Conservation (phyloP, 2,888 invertebrate genomes). For the Eupithecia centaureata region DNA sequence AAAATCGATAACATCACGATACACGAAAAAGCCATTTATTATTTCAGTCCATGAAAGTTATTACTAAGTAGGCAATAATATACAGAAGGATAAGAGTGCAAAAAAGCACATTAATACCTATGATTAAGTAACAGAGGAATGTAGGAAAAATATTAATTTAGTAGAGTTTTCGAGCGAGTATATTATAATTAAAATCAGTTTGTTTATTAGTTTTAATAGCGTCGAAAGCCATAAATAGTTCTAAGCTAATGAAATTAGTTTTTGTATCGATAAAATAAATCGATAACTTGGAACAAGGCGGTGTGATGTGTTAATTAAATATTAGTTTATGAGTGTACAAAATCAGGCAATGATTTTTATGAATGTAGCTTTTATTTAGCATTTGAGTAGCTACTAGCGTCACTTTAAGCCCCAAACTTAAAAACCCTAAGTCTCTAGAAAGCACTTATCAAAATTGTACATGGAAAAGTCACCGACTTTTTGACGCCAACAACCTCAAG, state of each 20-base stretch:
- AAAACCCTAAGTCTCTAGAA: background rate
- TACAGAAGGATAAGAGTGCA: constrained; percentile 19
- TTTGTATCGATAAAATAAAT: constrained; percentile 11
- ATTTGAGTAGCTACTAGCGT: background rate
- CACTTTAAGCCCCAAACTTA: background rate
- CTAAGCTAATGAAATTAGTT: constrained; percentile 26
- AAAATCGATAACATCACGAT: constrained; percentile 21
- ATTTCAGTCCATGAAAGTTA: constrained; percentile 23
- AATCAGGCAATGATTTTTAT: background rate
- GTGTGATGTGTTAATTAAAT: background rate
- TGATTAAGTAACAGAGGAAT: background rate
- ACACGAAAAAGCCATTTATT: constrained; percentile 27
- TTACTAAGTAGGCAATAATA: constrained; percentile 1
- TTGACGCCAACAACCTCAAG: constrained; percentile 17
- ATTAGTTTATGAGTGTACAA: background rate
- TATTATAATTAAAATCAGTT: constrained; percentile 36
- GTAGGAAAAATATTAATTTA: background rate
- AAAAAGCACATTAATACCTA: constrained; percentile 23
- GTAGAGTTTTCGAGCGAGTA: background rate
- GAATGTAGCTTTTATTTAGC: background rate
- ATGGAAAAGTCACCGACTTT: background rate
- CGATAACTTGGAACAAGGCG: background rate
- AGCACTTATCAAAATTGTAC: background rate
- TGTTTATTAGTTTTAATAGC: constrained; percentile 33
- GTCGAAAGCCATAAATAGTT: constrained; percentile 29